Evolutionary conservation across 2,888 invertebrate genomes (phyloP).

Genomic region (Trichogramma evanescens): DNA sequence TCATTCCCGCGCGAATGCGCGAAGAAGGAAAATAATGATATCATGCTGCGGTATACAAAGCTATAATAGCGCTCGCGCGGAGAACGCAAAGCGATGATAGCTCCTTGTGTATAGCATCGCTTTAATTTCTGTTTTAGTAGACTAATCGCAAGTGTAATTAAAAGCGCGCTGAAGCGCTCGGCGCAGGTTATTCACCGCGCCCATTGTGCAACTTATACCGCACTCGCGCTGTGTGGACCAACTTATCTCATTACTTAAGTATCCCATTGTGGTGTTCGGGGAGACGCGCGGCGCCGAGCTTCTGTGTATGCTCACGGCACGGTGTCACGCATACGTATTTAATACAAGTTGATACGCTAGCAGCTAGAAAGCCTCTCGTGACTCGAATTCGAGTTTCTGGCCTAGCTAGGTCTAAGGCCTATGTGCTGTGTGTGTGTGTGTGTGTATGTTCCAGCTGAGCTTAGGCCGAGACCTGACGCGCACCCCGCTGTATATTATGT

Average conservation of each 20-base stretch:
- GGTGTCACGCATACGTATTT: neutral
- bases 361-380: neutral
- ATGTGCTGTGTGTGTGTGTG: neutral
- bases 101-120: neutral
- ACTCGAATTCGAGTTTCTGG: neutral
- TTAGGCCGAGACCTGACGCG: neutral
- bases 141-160: neutral
- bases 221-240: neutral
- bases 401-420: neutral
- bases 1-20: too few species aligned
- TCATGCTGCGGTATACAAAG: too few species aligned
- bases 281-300: too few species aligned
- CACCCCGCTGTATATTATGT: neutral
- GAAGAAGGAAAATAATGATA: too few species aligned
- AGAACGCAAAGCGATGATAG: too few species aligned
- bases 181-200: neutral
- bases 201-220: neutral
- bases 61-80: too few species aligned
- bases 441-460: neutral
- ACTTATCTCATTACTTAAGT: conserved; percentile 16
- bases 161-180: neutral
- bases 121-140: conserved; percentile 3
- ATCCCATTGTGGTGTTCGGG: neutral
- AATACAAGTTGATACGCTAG: neutral
- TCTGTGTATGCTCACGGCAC: neutral